These are phyloP conservation scores for Dioctria rufipes DNA, from an alignment of 2,888 invertebrate species.

Conservation along the genomic window DNA sequence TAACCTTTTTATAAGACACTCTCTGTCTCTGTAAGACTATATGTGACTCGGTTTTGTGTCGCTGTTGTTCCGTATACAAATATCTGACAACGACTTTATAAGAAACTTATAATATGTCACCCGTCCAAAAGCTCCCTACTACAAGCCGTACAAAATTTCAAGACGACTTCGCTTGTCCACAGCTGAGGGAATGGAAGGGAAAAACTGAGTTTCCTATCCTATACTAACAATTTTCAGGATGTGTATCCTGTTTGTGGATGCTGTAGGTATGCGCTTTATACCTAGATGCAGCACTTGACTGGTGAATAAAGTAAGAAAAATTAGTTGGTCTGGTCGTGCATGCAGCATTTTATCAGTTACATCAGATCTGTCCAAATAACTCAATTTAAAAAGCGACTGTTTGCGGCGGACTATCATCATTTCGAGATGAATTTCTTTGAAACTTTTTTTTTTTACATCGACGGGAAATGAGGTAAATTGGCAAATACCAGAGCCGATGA, in stretches of 20 bases:
- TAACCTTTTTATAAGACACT: not conserved
- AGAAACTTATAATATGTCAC: conserved; percentile 9
- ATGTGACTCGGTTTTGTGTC: conserved; percentile 1
- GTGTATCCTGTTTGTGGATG: not conserved
- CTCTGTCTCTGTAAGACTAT: not conserved
- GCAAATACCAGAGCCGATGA: not conserved
- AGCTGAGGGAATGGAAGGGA: not conserved
- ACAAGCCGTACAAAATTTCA: no score
- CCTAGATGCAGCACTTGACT: no score
- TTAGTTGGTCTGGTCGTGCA: not conserved
- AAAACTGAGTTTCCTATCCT: not conserved
- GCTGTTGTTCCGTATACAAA: not conserved
- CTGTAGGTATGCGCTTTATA: no score
- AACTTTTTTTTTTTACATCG: not conserved
- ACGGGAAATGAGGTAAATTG: no score
- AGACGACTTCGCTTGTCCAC: no score
- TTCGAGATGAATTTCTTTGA: not conserved
- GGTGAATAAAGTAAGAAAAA: not conserved
- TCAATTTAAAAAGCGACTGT: not conserved
- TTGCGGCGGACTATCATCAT: not conserved
- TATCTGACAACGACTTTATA: conserved; percentile 13
- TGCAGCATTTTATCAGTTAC: not conserved
- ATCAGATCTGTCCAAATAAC: conserved; percentile 6
- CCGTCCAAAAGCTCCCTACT: not conserved
- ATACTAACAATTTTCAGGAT: not conserved